Base-by-base conservation (phyloP, 2,797 vertebrate genomes). In the Carduelis carduelis region DNA sequence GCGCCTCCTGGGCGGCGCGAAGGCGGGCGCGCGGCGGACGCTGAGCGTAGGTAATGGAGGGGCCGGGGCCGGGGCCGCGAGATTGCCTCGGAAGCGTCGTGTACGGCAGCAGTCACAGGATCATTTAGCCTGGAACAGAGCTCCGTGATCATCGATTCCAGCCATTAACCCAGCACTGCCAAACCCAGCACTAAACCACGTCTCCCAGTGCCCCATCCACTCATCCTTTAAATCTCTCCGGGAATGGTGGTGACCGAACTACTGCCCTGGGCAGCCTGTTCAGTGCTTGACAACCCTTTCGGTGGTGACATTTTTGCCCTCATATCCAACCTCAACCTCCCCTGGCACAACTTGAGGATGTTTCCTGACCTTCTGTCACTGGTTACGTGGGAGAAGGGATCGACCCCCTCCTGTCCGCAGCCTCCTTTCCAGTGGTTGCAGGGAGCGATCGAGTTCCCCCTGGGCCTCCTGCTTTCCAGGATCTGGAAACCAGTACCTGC, bases 1-100 rank as follows among this genome's bases (percentile, higher is more conserved):
- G 98, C 98, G 99, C 30, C 98, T 99, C 81, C 98, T 98, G 90
- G 98, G 98, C 2, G 92, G 96, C 53, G 96, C 96, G 74, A 94
- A 94, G 91, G 96, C 98, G 14, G 99, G 99, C 4, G 98, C 98
- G 6, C 78, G 78, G 9, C 98, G 99, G 96, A 99, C 99, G 5
- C 93, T 98, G 52, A 97, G 97, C 96, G 97, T 99, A 97, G 99
- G 99, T 99, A 97, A 97, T 43, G 52, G 1, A 14, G 35, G 69
- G 3, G 11, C 13, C 22, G 47, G 2, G 57, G 68, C n/a, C 2
- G 21, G 50, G 56, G 64, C 52, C 18, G 52, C 14, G 14, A 1
- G 35, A 3, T 2, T 1, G 27, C 37, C 49, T 30, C 3, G 17
- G 60, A 1, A 12, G 22, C 5, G 12, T 0, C 10, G 6, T 5